These are phyloP conservation scores for Taphrorychus bicolor DNA, from an alignment of 2,888 invertebrate species.

Conservation along the genomic window DNA sequence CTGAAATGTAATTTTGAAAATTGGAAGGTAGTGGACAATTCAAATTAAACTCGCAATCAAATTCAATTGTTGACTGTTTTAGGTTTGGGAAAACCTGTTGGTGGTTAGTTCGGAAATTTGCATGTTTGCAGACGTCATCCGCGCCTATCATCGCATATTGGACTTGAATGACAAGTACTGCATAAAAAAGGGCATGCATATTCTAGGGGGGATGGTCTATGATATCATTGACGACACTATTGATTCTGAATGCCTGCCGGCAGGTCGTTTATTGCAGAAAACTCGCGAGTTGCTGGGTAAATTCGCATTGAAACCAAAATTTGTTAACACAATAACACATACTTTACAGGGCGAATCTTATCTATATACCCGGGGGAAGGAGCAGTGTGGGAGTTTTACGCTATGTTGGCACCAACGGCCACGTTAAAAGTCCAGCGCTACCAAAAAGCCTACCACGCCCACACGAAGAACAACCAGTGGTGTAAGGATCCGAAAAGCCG, in stretches of 20 bases:
- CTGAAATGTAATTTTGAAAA: slow-evolving; percentile 91
- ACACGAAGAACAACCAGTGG: slow-evolving; percentile 73
- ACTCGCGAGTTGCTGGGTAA: slow-evolving; percentile 46
- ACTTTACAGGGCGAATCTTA: slow-evolving; percentile 70
- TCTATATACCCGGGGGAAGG: slow-evolving; percentile 73
- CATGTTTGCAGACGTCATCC: slow-evolving; percentile 84
- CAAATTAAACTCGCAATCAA: too few relatives aligned
- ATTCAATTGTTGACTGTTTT: too few relatives aligned
- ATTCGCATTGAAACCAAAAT: background rate
- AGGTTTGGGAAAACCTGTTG: slow-evolving; percentile 56
- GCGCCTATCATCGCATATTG: slow-evolving; percentile 78
- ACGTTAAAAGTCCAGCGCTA: slow-evolving; percentile 73
- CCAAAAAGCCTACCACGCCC: slow-evolving; percentile 77
- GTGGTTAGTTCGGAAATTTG: slow-evolving; percentile 86
- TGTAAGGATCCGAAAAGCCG: slow-evolving; percentile 66
- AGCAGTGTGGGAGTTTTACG: slow-evolving; percentile 83
- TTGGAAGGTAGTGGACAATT: too few relatives aligned
- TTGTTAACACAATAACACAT: background rate
- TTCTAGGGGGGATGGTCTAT: slow-evolving; percentile 74
- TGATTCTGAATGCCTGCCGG: slow-evolving; percentile 69
- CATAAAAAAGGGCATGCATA: slow-evolving; percentile 81
- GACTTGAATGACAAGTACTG: slow-evolving; percentile 84
- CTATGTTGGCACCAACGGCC: slow-evolving; percentile 70
- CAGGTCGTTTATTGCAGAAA: slow-evolving; percentile 55
- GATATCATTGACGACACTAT: slow-evolving; percentile 68